These are phyloP conservation scores for Hippocampus guttulatus DNA, from an alignment of 2,113 vertebrate species.

Conservation along the genomic window DNA sequence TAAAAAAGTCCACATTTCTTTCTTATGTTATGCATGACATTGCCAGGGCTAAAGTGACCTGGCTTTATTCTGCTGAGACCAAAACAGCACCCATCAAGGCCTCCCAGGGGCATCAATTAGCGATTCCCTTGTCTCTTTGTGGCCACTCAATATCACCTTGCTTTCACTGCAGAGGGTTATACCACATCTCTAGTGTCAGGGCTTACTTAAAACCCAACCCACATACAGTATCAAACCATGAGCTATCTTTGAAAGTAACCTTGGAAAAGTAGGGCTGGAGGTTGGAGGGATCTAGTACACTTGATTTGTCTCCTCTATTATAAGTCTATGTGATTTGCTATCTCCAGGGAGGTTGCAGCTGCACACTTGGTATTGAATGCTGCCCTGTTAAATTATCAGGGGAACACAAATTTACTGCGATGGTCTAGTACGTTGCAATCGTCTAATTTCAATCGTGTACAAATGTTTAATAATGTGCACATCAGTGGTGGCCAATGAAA, in stretches of 20 bases:
- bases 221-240: slow-evolving; percentile 61
- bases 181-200: slow-evolving; percentile 56
- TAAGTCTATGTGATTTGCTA: slow-evolving; percentile 59
- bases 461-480: slow-evolving; percentile 31
- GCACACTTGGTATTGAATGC: slow-evolving; percentile 36
- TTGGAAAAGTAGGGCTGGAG: slow-evolving; percentile 72
- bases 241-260: slow-evolving; percentile 75
- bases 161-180: slow-evolving; percentile 51
- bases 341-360: slow-evolving; percentile 56
- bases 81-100: slow-evolving; percentile 49
- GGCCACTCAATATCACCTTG: slow-evolving; percentile 37
- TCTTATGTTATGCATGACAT: slow-evolving; percentile 28
- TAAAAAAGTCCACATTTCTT: slow-evolving; percentile 15
- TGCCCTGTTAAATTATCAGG: slow-evolving; percentile 46
- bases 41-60: slow-evolving; percentile 42
- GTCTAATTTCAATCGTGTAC: slow-evolving; percentile 35
- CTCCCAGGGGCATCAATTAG: slow-evolving; percentile 70
- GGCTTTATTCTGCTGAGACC: slow-evolving; percentile 44
- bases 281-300: slow-evolving; percentile 54
- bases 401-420: slow-evolving; percentile 43
- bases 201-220: slow-evolving; percentile 67
- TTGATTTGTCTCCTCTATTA: slow-evolving; percentile 68
- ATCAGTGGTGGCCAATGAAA: slow-evolving; percentile 21
- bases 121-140: slow-evolving; percentile 40
- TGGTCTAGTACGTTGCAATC: slow-evolving; percentile 35